A percentile compares a stretch with the other conserved stretches of the same genome.
phyloP scores from a whole-genome alignment of 2,888 invertebrate species.

The Plebejus argus region DNA sequence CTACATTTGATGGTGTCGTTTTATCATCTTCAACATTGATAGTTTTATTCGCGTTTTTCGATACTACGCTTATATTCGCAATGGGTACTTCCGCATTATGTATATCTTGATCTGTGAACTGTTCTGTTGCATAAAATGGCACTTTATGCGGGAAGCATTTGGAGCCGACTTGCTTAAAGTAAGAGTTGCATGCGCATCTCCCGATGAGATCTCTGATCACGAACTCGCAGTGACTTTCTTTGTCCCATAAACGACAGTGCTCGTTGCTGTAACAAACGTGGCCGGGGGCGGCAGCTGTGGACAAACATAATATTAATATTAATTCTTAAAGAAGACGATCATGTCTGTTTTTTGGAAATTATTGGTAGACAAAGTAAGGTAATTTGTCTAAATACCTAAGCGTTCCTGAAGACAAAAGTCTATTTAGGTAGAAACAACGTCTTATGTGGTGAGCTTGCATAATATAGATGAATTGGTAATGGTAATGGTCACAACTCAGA shows the following conservation, averaged over 20 bases:
- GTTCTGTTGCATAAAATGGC: constrained; percentile 61
- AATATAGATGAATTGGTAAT: no score
- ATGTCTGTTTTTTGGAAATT: no score
- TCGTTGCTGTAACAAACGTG: constrained; percentile 94
- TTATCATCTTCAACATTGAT: constrained; percentile 49
- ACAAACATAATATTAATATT: no score
- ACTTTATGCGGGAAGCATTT: constrained; percentile 78
- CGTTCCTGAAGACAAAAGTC: no score
- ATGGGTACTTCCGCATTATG: constrained; percentile 48
- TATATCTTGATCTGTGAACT: constrained; percentile 66
- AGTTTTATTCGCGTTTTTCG: constrained; percentile 52
- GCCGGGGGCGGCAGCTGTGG: constrained; percentile 91
- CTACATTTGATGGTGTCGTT: constrained; percentile 50
- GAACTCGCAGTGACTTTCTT: constrained; percentile 92
- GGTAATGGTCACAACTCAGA: no score
- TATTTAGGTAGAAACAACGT: no score
- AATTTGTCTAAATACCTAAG: no score
- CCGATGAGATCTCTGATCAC: constrained; percentile 94
- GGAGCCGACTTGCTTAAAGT: constrained; percentile 83
- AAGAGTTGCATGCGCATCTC: constrained; percentile 89
- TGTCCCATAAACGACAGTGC: constrained; percentile 92
- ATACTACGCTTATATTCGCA: constrained; percentile 40
- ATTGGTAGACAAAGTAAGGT: no score
- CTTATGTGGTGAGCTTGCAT: no score
- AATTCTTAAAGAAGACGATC: no score